Conservation (phyloP, 2,113 vertebrate species). For the Mesembrinibis cayennensis region DNA sequence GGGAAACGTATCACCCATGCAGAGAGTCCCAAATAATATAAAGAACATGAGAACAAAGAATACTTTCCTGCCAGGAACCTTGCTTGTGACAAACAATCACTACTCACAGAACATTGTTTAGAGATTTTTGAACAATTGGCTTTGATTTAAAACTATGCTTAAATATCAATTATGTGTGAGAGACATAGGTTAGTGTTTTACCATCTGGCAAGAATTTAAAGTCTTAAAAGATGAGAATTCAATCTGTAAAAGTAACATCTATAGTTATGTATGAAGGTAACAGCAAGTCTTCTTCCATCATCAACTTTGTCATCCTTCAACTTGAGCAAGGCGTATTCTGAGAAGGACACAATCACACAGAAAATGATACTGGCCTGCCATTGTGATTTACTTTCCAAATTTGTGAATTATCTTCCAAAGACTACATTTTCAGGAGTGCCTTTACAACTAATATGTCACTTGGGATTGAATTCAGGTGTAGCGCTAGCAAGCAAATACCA, state of each 20-base stretch:
- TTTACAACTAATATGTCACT: background rate
- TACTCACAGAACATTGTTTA: background rate
- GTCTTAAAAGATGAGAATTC: background rate
- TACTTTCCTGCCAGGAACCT: background rate
- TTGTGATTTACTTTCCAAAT: background rate
- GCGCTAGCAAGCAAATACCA: background rate
- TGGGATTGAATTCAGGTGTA: background rate
- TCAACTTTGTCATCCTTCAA: background rate
- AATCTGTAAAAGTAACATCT: background rate
- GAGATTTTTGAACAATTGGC: background rate
- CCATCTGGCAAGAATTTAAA: background rate
- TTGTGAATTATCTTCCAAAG: background rate
- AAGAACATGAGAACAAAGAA: background rate
- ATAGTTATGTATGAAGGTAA: background rate
- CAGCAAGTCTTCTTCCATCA: background rate
- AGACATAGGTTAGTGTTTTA: background rate
- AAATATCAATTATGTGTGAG: background rate
- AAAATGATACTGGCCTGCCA: background rate
- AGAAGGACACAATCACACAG: background rate
- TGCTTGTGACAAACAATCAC: background rate
- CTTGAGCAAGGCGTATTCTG: background rate
- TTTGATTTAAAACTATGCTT: background rate
- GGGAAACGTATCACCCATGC: background rate
- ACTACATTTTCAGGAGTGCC: background rate
- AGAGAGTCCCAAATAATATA: background rate